Base-by-base conservation (phyloP, 2,888 invertebrate genomes). In the Eucera pruinosa region DNA sequence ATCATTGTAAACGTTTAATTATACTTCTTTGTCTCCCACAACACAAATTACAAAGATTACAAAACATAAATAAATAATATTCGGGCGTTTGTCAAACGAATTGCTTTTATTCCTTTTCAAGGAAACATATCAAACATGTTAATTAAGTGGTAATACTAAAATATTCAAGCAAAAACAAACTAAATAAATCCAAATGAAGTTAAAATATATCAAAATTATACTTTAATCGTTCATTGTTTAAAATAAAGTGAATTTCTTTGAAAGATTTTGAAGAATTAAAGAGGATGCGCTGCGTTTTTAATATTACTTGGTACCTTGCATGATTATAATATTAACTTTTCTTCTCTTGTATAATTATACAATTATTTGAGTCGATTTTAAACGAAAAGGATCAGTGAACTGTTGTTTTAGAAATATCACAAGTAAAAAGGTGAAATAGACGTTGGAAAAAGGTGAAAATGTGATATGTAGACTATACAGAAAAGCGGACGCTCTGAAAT, bases 381-480 rank as follows among this genome's bases (percentile, higher is more conserved):
- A 78, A 60, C 18, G 15, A 39, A 75, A n/a, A n/a, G n/a, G 50
- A 54, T 58, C n/a, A 3, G 11, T 20, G 30, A 68, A 33, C 33
- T 52, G 3, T 52, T 36, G n/a, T 23, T 36, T 30, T 41, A 27
- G 43, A 27, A 76, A 66, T 39, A 30, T 15, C 57, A 50, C 41
- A 39, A 57, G 39, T 71, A 54, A 71, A 78, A 66, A 66, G 45
- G 39, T 58, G 66, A 65, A 61, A 61, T 61, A 78, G 48, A 68
- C 45, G 1, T 66, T 80, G 20, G 61, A 62, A 62, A 72, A 67
- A 57, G 33, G 41, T 60, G 57, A 45, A 62, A 78, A 71, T 13
- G 45, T 74, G 75, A 85, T 83, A 80, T 84, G 73, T 79, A 48
- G 36, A 72, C 64, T 67, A 55, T 20, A 65, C 15, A 62, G 50